A percentile compares a stretch with the other conserved stretches of the same genome.
Conservation (phyloP, 2,888 invertebrate species). For the Acleris cristana region DNA sequence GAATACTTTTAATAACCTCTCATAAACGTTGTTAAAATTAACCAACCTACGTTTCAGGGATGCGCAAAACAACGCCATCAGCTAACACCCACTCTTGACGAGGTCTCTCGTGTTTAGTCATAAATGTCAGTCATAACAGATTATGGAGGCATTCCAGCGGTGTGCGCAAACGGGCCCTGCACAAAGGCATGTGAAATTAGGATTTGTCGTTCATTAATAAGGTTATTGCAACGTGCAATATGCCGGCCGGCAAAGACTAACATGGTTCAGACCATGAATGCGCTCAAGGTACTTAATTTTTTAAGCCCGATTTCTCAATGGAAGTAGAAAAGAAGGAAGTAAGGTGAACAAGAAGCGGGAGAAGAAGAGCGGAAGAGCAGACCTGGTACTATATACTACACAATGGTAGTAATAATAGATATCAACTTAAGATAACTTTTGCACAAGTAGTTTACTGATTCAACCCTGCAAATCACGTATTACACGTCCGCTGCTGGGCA, state of each 20-base stretch:
- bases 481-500: too few species aligned
- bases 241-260: slow-evolving; percentile 26
- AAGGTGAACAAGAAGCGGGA: too few species aligned
- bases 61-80: slow-evolving; percentile 11
- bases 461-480: too few species aligned
- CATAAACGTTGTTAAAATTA: neutral
- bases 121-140: slow-evolving; percentile 51
- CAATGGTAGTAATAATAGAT: too few species aligned
- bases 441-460: too few species aligned
- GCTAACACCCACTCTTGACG: slow-evolving; percentile 2
- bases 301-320: too few species aligned
- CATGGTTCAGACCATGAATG: neutral
- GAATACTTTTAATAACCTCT: too few species aligned
- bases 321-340: too few species aligned
- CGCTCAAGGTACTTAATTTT: too few species aligned
- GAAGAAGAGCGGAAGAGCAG: too few species aligned
- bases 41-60: slow-evolving; percentile 13
- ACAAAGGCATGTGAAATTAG: slow-evolving; percentile 71
- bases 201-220: slow-evolving; percentile 66
- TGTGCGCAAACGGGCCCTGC: slow-evolving; percentile 46
- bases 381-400: too few species aligned
- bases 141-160: slow-evolving; percentile 49
- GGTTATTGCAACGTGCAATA: slow-evolving; percentile 40
- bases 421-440: too few species aligned
- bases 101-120: slow-evolving; percentile 21